Percentiles rank a stretch among this genome's conserved stretches.
phyloP scores from a whole-genome alignment of 2,113 vertebrate genomes.

The Neolamprologus cancellatus region DNA sequence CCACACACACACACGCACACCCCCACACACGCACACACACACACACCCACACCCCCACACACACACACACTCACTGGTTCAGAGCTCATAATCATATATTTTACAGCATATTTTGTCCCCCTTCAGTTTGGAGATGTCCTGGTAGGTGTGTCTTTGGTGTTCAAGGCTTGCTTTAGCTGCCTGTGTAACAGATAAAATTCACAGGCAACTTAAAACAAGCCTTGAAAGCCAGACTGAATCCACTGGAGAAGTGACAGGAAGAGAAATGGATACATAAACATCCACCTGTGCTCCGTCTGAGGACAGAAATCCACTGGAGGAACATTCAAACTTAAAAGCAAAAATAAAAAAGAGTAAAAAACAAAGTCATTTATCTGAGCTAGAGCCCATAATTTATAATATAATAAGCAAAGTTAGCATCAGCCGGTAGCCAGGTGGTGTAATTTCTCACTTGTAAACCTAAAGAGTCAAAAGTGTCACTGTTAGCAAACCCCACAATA shows the following conservation, averaged over 20 bases:
- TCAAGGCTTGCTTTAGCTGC: constrained; percentile 98
- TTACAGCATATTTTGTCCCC: background rate
- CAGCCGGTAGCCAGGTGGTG: background rate
- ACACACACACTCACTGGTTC: background rate
- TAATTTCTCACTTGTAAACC: background rate
- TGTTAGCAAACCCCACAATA: background rate
- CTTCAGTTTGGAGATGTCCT: background rate
- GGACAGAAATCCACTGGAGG: background rate
- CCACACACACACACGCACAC: too few relatives aligned
- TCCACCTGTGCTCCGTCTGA: background rate
- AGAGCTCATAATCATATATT: background rate
- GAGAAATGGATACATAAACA: background rate
- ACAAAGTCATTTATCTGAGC: background rate
- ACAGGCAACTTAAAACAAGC: constrained; percentile 97
- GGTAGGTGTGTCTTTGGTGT: constrained; percentile 52
- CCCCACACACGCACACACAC: background rate
- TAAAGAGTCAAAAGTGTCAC: background rate
- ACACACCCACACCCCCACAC: background rate
- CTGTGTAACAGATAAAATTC: constrained; percentile 77
- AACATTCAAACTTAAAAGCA: background rate
- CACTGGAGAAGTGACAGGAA: background rate
- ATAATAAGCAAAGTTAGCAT: background rate
- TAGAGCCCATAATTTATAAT: fast-evolving
- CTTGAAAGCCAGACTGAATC: constrained; percentile 62
- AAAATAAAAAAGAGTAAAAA: background rate